Base-by-base conservation (phyloP, 2,888 invertebrate species). In the Gnatocerus cornutus region DNA sequence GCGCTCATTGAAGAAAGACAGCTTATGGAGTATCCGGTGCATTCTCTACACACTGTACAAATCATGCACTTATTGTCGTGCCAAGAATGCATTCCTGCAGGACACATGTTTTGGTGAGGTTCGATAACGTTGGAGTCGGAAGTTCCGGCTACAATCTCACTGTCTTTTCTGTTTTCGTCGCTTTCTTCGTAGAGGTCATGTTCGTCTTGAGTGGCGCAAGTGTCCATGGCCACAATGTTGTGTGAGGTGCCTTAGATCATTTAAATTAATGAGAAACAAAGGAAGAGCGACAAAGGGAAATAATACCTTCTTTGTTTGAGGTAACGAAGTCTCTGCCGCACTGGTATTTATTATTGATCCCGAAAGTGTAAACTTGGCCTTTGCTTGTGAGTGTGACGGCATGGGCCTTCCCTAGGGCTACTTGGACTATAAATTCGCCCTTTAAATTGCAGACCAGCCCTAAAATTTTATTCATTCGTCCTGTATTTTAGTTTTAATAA, bases 301-400 rank as follows among this genome's bases (percentile, higher is more conserved):
- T 43, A 69, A 7, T 50, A 30, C 89, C 89, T 82, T 90, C 90
- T 83, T 88, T 89, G 10, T 87, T 86, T 72, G 88, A 87, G 39
- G 88, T 86, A 21, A 88, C 74, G 79, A 93, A 94, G 77, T 95
- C 95, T 72, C 97, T 87, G 3, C 99, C 99, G 85, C 99, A 99
- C 82, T 99, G 99, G 0, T 97, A 97, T 83, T 98, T 97, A 83
- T 99, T 98, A 85, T 99, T 99, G 71, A 98, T 93, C 3, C 99
- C 99, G 84, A 98, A 98, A 0, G 98, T 97, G 83, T 93, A 98
- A 1, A 98, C 91, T 76, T 93, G 92, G 0, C 99, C 99, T 81
- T 93, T 93, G 75, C 90, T 92, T 9, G 94, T 96, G 8, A 99
- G 87, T 0, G 91, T 94, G 0, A 96, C 94, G n/a, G 94, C 94